These are phyloP conservation scores for Amblyraja radiata DNA, from an alignment of 2,797 vertebrate species.

Conservation along the genomic window DNA sequence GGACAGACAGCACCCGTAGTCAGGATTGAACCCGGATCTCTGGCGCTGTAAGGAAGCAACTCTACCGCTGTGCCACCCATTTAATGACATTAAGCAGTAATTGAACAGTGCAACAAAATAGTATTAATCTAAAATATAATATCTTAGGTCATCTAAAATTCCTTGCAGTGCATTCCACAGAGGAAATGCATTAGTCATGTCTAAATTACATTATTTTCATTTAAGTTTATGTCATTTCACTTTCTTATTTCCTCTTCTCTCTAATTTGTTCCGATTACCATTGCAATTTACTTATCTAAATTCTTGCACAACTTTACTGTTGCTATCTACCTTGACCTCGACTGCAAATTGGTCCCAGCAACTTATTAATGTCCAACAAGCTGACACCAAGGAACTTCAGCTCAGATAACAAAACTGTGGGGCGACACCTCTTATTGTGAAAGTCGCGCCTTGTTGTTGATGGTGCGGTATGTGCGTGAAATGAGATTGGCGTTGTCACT, in stretches of 20 bases:
- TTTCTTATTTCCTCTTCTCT: background rate
- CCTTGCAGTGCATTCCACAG: background rate
- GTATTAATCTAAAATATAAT: background rate
- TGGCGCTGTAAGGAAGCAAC: too few relatives aligned
- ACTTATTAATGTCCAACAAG: background rate
- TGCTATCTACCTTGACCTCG: background rate
- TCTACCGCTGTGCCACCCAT: too few relatives aligned
- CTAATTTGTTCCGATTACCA: background rate
- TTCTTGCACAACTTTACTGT: constrained; percentile 25
- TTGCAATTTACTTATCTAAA: constrained; percentile 18
- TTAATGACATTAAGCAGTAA: background rate
- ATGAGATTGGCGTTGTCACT: background rate
- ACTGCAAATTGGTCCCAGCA: background rate
- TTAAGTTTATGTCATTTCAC: background rate
- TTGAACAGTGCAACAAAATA: background rate
- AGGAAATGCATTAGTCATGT: background rate
- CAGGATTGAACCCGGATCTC: too few relatives aligned
- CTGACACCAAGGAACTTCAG: background rate
- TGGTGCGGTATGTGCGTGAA: background rate
- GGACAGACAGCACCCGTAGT: too few relatives aligned
- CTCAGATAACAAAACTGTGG: background rate
- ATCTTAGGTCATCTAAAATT: background rate
- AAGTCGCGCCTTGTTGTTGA: background rate
- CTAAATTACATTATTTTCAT: background rate
- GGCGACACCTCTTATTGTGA: background rate